phyloP scores from a whole-genome alignment of 2,797 vertebrate species.

The Oceanodroma leucorhoa region DNA sequence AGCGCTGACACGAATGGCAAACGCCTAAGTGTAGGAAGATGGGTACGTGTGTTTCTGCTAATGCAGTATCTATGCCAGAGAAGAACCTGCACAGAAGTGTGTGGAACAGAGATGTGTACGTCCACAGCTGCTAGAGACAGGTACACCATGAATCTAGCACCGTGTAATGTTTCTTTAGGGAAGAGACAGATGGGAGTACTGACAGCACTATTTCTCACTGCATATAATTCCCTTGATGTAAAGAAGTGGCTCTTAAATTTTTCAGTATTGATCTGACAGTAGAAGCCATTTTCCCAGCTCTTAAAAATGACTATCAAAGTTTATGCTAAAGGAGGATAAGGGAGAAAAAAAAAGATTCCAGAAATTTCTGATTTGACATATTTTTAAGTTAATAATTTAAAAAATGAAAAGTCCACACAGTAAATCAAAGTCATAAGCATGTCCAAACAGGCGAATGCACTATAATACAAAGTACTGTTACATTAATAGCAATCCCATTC shows the following conservation, averaged over 20 bases:
- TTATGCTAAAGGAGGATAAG: neutral
- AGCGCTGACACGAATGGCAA: fast-evolving
- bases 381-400: neutral
- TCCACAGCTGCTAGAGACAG: constrained; percentile 12
- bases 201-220: constrained; percentile 31
- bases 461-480: neutral
- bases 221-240: neutral
- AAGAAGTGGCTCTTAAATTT: neutral
- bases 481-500: neutral
- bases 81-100: neutral
- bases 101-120: neutral
- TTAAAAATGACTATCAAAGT: neutral
- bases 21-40: neutral
- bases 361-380: neutral
- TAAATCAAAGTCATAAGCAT: neutral
- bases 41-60: neutral
- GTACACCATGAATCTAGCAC: neutral
- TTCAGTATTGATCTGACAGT: neutral
- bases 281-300: neutral
- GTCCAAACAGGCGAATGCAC: constrained; percentile 50
- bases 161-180: neutral
- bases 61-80: neutral
- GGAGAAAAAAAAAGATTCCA: neutral
- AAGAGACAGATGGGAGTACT: neutral
- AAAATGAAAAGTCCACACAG: neutral